Evolutionary conservation across 37 sponge, comb jelly and placozoan species (phyloP), one percentile per base, ranked within the genome.

Genomic region (Haliclona indistincta): DNA sequence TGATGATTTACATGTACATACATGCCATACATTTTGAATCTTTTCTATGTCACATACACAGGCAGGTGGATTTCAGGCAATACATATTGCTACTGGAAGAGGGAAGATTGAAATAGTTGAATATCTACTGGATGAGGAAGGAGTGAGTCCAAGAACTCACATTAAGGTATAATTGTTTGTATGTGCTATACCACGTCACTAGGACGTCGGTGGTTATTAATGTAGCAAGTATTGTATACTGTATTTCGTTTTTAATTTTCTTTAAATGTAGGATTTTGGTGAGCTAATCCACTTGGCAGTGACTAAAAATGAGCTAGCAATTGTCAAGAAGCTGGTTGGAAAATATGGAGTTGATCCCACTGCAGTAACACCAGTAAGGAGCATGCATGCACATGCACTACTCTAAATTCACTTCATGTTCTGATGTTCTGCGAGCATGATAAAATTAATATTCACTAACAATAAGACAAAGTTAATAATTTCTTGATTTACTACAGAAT

Each of bases 211-310:
- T n/a, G n/a, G n/a, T n/a, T n/a, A n/a, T n/a, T n/a, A n/a, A n/a
- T n/a, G n/a, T n/a, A n/a, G n/a, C n/a, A n/a, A n/a, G n/a, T n/a
- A 47, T 47, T 47, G 51, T 47, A 15, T 47, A 47, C 51, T 47
- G 51, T 15, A 47, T 47, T 47, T 17, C 15, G 51, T 17, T 47
- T 47, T 47, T 47, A 15, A 15, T 17, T 66, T 33, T 34, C 11
- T 66, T 34, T 17, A 17, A 38, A 25, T 23, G 22, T 23, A 70
- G 71, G 71, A 47, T 47, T 30, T 13, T n/a, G 71, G 71, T 45
- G 71, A 70, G 33, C 26, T 70, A 28, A 47, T 70, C 22, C 54
- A 70, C 33, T 8, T 70, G 28, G 71, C 71, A n/a, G 54, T 47
- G 8, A 32, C 10, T 32, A 70, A 45, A 23, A 47, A 47, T 45